phyloP scores from a whole-genome alignment of 2,888 invertebrate species.

The Drosophila helvetica region DNA sequence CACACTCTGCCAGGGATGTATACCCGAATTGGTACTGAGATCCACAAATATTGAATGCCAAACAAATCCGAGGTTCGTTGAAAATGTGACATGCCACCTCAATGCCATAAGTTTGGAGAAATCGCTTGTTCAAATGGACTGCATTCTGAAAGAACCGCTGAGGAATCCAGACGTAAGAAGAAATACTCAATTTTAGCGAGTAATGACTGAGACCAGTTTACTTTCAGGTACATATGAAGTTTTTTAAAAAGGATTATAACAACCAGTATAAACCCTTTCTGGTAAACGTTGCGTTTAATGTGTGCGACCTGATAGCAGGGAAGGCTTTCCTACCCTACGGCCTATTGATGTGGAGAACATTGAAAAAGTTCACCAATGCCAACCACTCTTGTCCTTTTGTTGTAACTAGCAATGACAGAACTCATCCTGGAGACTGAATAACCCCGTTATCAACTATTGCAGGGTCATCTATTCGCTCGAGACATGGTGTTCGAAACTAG shows the following conservation, averaged over 20 bases:
- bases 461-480: neutral
- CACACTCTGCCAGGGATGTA: neutral
- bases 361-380: constrained; percentile 26
- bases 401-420: neutral
- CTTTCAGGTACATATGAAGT: neutral
- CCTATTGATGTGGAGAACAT: neutral
- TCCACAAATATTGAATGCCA: constrained; percentile 39
- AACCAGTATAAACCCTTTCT: constrained; percentile 54
- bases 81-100: constrained; percentile 32
- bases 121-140: constrained; percentile 24
- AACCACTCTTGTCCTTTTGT: constrained; percentile 48
- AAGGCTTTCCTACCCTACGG: constrained; percentile 45
- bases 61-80: neutral
- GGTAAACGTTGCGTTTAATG: constrained; percentile 34
- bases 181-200: neutral
- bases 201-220: neutral
- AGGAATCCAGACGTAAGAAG: neutral
- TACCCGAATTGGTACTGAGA: neutral
- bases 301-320: constrained; percentile 39
- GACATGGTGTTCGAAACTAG: neutral
- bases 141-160: constrained; percentile 2
- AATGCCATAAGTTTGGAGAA: constrained; percentile 47
- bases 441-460: neutral
- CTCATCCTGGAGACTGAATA: neutral
- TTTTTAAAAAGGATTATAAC: constrained; percentile 39